phyloP scores from a whole-genome alignment of 2,113 vertebrate species.

The Pristiophorus japonicus region DNA sequence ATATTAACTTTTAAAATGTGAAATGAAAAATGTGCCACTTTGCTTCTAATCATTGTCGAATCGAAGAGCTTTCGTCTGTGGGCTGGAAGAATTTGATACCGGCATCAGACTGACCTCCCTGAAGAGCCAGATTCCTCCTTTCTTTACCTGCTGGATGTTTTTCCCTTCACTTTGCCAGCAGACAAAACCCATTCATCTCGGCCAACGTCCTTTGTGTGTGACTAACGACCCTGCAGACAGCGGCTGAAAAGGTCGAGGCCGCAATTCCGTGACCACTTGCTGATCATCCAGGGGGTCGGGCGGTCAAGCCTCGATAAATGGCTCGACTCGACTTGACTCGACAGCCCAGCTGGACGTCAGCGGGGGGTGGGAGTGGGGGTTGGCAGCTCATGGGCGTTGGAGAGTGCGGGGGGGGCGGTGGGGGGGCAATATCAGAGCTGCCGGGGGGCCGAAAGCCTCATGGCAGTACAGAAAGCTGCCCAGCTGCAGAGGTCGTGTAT shows the following conservation, averaged over 20 bases:
- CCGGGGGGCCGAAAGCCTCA: not conserved
- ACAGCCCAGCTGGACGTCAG: not conserved
- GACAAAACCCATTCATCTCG: not conserved
- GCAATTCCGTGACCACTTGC: not conserved
- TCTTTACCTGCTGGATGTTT: not conserved
- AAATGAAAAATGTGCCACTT: not conserved
- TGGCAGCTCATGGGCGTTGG: too few species aligned
- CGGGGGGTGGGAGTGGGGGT: not conserved
- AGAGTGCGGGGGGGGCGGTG: too few species aligned
- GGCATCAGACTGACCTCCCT: not conserved
- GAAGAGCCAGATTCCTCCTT: not conserved
- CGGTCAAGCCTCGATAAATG: not conserved
- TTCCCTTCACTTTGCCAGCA: not conserved
- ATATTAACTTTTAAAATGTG: not conserved
- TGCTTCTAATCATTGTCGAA: not conserved
- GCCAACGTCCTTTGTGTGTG: not conserved
- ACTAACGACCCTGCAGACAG: not conserved
- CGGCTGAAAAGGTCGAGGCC: conserved; percentile 1
- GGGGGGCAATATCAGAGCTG: not conserved
- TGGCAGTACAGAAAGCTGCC: not conserved
- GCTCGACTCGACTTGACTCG: not conserved
- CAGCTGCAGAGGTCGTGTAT: not conserved
- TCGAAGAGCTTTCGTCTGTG: not conserved
- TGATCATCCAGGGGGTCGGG: not conserved
- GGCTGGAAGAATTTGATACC: not conserved